Percentiles rank a stretch among this genome's conserved stretches.
These are phyloP conservation scores for Eupithecia centaureata DNA, from an alignment of 2,888 invertebrate species.

Conservation along the genomic window DNA sequence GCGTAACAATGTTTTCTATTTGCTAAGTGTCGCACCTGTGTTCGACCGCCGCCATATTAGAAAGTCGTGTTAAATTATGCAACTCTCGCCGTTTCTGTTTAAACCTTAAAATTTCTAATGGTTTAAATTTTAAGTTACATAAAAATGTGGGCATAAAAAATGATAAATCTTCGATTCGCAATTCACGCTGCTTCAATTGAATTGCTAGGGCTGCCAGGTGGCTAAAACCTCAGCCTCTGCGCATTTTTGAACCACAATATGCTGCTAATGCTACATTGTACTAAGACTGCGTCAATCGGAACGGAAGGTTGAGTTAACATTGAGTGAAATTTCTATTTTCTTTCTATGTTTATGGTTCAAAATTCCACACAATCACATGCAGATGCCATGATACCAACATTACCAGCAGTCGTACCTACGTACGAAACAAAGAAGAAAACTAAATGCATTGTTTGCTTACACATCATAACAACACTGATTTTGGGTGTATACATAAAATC, in stretches of 20 bases:
- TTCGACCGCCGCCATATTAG: conserved; percentile 46
- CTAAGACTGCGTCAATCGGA: not conserved
- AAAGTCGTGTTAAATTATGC: conserved; percentile 55
- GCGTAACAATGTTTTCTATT: conserved; percentile 48
- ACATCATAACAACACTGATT: no score
- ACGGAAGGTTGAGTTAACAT: not conserved
- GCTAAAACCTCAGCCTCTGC: not conserved
- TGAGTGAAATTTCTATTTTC: not conserved
- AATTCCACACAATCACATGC: not conserved
- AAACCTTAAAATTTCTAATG: conserved; percentile 58
- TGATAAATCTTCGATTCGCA: conserved; percentile 34
- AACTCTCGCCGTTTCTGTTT: conserved; percentile 47
- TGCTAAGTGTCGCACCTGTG: conserved; percentile 49
- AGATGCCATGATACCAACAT: not conserved
- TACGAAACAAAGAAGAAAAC: no score
- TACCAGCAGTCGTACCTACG: no score
- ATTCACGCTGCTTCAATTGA: conserved; percentile 26
- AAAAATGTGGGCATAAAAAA: conserved; percentile 50
- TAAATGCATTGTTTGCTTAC: no score
- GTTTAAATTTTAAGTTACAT: conserved; percentile 55
- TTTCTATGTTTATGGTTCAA: no score
- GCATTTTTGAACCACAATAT: not conserved
- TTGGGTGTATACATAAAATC: no score
- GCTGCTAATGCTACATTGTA: not conserved
- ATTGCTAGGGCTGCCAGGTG: conserved; percentile 22